Evolutionary conservation across 2,888 invertebrate genomes (phyloP).

Genomic region (Tetragonisca angustula): DNA sequence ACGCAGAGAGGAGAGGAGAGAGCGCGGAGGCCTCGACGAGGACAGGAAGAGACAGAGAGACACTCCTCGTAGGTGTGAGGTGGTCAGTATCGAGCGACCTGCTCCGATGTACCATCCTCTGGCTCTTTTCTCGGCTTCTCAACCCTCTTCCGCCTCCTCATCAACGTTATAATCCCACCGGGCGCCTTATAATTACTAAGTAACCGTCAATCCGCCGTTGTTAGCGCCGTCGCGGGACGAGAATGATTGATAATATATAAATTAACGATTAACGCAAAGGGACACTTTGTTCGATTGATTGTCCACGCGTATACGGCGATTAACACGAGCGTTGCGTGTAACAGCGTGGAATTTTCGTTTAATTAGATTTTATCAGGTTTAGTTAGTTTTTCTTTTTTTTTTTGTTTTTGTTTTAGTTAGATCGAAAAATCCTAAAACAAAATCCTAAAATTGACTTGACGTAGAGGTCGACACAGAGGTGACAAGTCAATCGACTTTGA

Average conservation of each 20-base stretch:
- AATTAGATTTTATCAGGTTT: no score
- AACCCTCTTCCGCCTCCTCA: conserved; percentile 40
- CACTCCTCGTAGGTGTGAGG: conserved; percentile 61
- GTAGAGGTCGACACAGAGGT: no score
- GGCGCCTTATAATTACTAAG: conserved; percentile 60
- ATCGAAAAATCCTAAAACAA: no score
- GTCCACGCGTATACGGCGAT: background rate
- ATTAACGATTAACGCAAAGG: conserved; percentile 12
- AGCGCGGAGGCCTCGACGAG: background rate
- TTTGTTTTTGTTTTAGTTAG: no score
- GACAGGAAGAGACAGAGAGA: conserved; percentile 31
- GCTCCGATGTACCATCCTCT: conserved; percentile 59
- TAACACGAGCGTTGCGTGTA: background rate
- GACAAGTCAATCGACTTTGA: no score
- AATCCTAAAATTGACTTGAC: no score
- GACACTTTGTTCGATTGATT: background rate
- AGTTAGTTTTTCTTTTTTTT: no score
- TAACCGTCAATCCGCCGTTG: conserved; percentile 50
- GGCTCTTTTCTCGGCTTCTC: conserved; percentile 47
- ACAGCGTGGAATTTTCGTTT: no score
- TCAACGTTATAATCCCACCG: conserved; percentile 39
- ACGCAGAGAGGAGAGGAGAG: background rate
- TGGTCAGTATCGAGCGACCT: conserved; percentile 71
- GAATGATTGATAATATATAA: conserved; percentile 29
- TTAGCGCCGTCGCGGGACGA: conserved; percentile 37